phyloP scores from a whole-genome alignment of 2,888 invertebrate genomes.

The Eupithecia subumbrata region DNA sequence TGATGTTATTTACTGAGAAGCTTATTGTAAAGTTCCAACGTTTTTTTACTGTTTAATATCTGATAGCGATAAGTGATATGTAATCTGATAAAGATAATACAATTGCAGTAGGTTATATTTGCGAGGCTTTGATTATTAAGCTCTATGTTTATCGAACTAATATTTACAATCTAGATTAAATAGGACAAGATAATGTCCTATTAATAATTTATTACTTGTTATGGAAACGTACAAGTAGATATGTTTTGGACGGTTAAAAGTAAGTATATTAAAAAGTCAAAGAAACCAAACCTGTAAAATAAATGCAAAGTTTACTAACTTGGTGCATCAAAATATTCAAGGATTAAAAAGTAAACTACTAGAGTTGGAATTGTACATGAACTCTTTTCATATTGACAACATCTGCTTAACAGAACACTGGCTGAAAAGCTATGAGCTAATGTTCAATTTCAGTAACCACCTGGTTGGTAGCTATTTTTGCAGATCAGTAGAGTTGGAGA shows the following conservation, averaged over 20 bases:
- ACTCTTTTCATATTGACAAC: too few relatives aligned
- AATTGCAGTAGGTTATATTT: conserved; percentile 37
- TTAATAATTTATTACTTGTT: conserved; percentile 13
- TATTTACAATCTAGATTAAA: conserved; percentile 32
- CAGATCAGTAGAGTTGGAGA: too few relatives aligned
- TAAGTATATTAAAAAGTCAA: too few relatives aligned
- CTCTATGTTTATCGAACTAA: conserved; percentile 21
- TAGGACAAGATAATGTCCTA: conserved; percentile 12
- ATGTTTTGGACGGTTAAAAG: not conserved
- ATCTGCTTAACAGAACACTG: too few relatives aligned
- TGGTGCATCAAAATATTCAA: too few relatives aligned
- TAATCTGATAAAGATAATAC: conserved; percentile 8
- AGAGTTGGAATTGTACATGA: too few relatives aligned
- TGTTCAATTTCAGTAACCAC: too few relatives aligned
- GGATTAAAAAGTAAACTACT: too few relatives aligned
- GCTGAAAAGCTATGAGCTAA: too few relatives aligned
- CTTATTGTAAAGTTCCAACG: conserved; percentile 28
- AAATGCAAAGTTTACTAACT: too few relatives aligned
- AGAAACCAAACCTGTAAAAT: too few relatives aligned
- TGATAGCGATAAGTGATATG: conserved; percentile 44
- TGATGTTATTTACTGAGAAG: conserved; percentile 15
- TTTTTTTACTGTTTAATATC: conserved; percentile 45
- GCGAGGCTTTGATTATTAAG: conserved; percentile 29
- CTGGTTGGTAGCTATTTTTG: too few relatives aligned
- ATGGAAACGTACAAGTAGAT: conserved; percentile 13